Evolutionary conservation across 1,140 invertebrate species (phyloP).

Genomic region (Thaumatotibia leucotreta): DNA sequence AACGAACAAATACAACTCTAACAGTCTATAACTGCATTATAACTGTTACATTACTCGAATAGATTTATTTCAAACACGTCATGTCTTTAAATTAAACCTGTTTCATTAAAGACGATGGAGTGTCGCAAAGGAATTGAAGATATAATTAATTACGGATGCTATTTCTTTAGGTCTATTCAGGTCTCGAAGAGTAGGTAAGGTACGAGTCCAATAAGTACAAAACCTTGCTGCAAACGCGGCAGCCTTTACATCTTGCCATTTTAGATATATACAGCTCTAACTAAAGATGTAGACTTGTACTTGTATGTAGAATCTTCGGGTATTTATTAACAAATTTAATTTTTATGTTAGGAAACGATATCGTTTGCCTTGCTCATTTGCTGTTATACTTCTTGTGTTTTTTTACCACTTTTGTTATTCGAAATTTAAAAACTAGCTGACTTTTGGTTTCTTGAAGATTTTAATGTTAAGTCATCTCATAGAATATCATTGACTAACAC

Average conservation of each 20-base stretch:
- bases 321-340: background rate
- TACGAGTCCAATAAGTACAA: background rate
- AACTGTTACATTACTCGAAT: no score
- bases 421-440: no score
- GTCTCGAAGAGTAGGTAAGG: background rate
- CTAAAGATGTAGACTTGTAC: background rate
- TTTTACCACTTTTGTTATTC: no score
- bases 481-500: no score
- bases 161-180: conserved; percentile 8
- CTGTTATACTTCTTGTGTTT: no score
- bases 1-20: no score
- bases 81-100: background rate
- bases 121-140: background rate
- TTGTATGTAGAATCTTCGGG: no score
- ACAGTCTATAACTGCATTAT: no score
- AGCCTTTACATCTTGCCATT: conserved; percentile 11
- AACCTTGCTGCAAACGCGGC: background rate
- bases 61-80: background rate
- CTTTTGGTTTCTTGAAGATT: no score
- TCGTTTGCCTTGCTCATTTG: no score
- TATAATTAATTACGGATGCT: conserved; percentile 7
- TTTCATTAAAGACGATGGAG: background rate
- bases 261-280: background rate
- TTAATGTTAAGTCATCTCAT: no score
- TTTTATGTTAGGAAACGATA: no score